Percentiles rank a stretch among this genome's conserved stretches.
Conservation (phyloP, 1,140 invertebrate genomes). For the Temnothorax longispinosus region DNA sequence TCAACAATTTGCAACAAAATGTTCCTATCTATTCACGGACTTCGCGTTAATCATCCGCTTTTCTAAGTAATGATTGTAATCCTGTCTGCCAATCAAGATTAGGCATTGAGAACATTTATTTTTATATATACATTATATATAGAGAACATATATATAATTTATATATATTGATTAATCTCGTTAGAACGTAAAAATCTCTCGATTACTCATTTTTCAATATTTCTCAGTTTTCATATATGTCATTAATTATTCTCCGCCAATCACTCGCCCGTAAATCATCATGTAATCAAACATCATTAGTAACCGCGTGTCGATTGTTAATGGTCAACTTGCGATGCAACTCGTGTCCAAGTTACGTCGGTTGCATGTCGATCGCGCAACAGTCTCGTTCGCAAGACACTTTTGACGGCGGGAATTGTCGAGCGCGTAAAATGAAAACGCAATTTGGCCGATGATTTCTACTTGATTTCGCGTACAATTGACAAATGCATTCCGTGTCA, state of each 20-base stretch:
- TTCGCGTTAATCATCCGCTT: not conserved
- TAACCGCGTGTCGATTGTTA: conserved; percentile 14
- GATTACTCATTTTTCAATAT: not conserved
- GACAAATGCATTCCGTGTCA: conserved; percentile 30
- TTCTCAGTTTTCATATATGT: not conserved
- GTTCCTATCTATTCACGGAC: not conserved
- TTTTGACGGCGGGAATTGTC: conserved; percentile 19
- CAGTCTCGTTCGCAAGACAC: conserved; percentile 32
- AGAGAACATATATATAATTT: conserved; percentile 21
- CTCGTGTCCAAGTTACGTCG: conserved; percentile 10
- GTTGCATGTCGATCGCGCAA: conserved; percentile 40
- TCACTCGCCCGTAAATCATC: conserved; percentile 21
- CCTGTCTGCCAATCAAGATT: conserved; percentile 7
- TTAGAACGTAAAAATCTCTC: conserved; percentile 28
- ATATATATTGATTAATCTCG: conserved; percentile 1
- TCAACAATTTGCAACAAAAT: conserved; percentile 48
- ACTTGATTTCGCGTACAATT: conserved; percentile 23
- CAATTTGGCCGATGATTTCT: conserved; percentile 2
- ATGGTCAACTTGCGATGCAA: conserved; percentile 32
- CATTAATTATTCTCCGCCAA: conserved; percentile 26
- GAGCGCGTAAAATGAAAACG: conserved; percentile 18
- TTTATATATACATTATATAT: conserved; percentile 40
- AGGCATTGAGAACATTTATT: conserved; percentile 1
- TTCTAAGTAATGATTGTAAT: conserved; percentile 24
- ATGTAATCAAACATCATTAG: conserved; percentile 15